Percentiles rank a stretch among this genome's conserved stretches.
These are phyloP conservation scores for Timandra comae DNA, from an alignment of 2,888 invertebrate species.

Conservation along the genomic window DNA sequence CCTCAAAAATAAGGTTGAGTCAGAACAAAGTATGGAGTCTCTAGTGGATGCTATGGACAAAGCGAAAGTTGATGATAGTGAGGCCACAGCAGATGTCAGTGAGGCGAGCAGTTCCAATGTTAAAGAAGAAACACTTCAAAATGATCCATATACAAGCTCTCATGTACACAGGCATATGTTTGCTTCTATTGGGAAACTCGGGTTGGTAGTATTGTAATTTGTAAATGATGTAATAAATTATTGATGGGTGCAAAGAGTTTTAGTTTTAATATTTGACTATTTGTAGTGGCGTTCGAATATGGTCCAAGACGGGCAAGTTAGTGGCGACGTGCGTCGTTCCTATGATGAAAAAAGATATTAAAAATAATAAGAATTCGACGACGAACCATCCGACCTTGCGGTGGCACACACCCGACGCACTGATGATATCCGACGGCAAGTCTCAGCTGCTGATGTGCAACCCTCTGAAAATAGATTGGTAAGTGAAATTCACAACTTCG, in stretches of 20 bases:
- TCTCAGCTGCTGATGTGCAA: slow-evolving; percentile 80
- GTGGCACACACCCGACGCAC: slow-evolving; percentile 65
- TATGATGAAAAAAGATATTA: slow-evolving; percentile 2
- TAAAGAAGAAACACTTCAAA: no score
- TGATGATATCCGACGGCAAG: slow-evolving; percentile 76
- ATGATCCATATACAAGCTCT: no score
- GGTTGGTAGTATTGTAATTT: no score
- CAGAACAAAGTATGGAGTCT: slow-evolving; percentile 46
- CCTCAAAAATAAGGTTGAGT: slow-evolving; percentile 44
- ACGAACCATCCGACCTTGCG: no score
- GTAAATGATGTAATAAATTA: no score
- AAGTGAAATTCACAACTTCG: no score
- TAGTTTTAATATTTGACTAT: no score
- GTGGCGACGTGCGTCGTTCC: slow-evolving; percentile 39
- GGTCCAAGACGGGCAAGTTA: slow-evolving; percentile 79
- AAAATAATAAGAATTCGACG: slow-evolving; percentile 28
- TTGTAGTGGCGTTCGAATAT: slow-evolving; percentile 79
- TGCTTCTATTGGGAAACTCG: slow-evolving; percentile 81
- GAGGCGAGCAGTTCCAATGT: slow-evolving; percentile 31
- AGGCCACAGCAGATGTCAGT: slow-evolving; percentile 3
- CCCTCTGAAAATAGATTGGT: slow-evolving; percentile 64
- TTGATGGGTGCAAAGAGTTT: no score
- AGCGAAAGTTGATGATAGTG: slow-evolving; percentile 34
- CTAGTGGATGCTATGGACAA: slow-evolving; percentile 59
- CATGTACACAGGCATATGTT: slow-evolving; percentile 74